Evolutionary conservation across 2,888 invertebrate species (phyloP).

Genomic region (Meteorus colon): DNA sequence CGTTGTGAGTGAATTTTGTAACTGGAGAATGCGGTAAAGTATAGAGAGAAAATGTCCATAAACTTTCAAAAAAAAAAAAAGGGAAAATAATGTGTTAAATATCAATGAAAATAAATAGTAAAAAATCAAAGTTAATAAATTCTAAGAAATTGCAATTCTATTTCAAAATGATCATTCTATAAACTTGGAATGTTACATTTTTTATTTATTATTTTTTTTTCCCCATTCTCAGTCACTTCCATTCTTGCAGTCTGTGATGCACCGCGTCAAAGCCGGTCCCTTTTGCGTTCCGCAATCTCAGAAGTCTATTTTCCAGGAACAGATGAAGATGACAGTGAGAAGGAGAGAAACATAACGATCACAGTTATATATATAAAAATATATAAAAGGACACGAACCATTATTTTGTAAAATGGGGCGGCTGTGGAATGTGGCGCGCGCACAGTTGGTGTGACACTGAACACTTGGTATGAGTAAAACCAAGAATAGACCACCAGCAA

Average conservation of each 20-base stretch:
- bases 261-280: constrained; percentile 17
- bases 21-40: constrained; percentile 18
- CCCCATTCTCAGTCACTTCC: not conserved
- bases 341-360: constrained; percentile 1
- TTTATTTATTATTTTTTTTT: constrained; percentile 19
- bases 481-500: constrained; percentile 7
- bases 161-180: not conserved
- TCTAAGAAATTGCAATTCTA: not conserved
- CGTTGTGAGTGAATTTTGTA: constrained; percentile 27
- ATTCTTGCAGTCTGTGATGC: not conserved
- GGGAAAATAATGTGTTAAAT: not conserved
- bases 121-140: not conserved
- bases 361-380: not conserved
- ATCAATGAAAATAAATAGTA: not conserved
- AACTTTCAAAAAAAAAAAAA: not conserved
- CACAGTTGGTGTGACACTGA: not conserved
- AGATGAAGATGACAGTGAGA: constrained; percentile 28
- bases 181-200: not conserved
- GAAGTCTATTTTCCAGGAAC: constrained; percentile 43
- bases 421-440: constrained; percentile 11
- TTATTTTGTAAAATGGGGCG: not conserved
- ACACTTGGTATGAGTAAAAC: not conserved
- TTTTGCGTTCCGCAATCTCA: constrained; percentile 21
- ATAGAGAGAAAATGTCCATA: not conserved
- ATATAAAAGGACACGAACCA: constrained; percentile 1